A percentile compares a stretch with the other conserved stretches of the same genome.
Conservation (phyloP, 2,797 vertebrate species). For the Nyctalus aviator region DNA sequence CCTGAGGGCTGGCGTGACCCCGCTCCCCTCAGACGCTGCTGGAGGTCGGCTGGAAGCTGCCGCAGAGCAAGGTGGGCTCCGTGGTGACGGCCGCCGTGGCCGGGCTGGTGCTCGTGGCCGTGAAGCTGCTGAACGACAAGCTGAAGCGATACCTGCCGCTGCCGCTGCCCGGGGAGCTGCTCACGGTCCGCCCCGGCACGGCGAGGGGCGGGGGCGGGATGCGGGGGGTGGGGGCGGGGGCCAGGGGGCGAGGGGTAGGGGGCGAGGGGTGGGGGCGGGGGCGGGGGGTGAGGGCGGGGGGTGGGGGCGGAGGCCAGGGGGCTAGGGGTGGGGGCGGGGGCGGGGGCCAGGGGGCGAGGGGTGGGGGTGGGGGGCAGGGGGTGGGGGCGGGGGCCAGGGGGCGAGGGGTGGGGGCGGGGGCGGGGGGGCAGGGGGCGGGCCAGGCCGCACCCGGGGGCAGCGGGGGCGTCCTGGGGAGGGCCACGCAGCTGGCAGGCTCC, state of each 20-base stretch:
- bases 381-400: too few relatives aligned
- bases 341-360: too few relatives aligned
- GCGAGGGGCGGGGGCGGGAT: too few relatives aligned
- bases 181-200: constrained; percentile 90
- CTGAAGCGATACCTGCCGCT: constrained; percentile 89
- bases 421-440: too few relatives aligned
- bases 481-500: neutral
- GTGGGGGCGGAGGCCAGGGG: too few relatives aligned
- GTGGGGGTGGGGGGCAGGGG: too few relatives aligned
- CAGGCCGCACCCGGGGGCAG: neutral
- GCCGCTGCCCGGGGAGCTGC: constrained; percentile 94
- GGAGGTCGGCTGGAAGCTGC: constrained; percentile 90
- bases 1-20: neutral
- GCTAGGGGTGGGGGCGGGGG: neutral
- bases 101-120: constrained; percentile 88
- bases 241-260: too few relatives aligned
- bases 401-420: neutral
- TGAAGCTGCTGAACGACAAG: constrained; percentile 92
- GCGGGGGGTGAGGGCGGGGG: too few relatives aligned
- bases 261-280: too few relatives aligned
- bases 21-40: constrained; percentile 88
- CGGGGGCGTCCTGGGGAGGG: neutral
- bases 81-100: constrained; percentile 91
- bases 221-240: too few relatives aligned
- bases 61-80: constrained; percentile 88